Evolutionary conservation across 2,888 invertebrate species (phyloP).

Genomic region (Drepanosiphum platanoidis): DNA sequence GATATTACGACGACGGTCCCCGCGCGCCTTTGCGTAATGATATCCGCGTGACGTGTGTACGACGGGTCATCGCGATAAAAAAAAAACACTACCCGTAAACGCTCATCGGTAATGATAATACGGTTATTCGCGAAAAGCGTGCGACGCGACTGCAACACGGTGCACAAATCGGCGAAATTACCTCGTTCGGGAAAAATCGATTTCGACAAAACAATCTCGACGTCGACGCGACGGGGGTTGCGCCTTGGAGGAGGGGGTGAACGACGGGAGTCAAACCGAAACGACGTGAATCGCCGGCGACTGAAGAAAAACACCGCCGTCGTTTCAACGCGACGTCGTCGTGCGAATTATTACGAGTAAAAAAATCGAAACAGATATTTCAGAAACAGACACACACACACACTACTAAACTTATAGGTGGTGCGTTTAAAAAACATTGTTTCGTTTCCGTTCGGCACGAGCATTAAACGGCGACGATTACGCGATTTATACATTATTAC

Average conservation of each 20-base stretch:
- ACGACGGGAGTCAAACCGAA: neutral
- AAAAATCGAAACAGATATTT: neutral
- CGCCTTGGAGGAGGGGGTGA: too few relatives aligned
- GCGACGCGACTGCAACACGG: neutral
- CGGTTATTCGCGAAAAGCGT: too few relatives aligned
- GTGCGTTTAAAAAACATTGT: neutral
- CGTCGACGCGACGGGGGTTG: too few relatives aligned
- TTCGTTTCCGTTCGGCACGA: neutral
- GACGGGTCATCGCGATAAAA: conserved; percentile 16
- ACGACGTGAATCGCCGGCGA: too few relatives aligned
- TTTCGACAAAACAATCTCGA: neutral
- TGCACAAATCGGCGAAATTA: neutral
- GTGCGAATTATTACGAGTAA: neutral
- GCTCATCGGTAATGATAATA: too few relatives aligned
- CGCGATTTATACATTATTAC: neutral
- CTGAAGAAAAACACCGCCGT: neutral
- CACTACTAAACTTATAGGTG: too few relatives aligned
- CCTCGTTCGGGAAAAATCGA: neutral
- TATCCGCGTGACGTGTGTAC: neutral
- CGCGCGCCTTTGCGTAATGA: neutral
- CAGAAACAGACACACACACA: too few relatives aligned
- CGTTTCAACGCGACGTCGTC: neutral
- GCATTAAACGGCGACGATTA: neutral
- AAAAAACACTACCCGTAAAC: too few relatives aligned
- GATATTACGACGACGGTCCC: neutral